Evolutionary conservation across 2,888 invertebrate genomes (phyloP), one percentile per base, ranked within the genome.

Genomic region (Diarsia dahlii): DNA sequence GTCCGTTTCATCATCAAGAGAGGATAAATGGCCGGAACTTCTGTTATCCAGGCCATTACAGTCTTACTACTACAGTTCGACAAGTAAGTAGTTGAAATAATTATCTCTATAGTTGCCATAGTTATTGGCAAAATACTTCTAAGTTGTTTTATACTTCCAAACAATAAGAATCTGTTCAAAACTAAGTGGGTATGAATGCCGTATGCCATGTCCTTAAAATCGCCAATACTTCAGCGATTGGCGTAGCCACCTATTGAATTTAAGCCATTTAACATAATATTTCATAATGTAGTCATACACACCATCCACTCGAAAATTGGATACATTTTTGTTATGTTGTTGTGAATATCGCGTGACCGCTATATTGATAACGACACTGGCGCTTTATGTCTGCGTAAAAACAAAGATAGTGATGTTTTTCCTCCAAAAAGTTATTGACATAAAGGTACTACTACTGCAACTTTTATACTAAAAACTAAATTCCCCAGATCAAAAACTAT

Each of bases 21-120:
- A 95, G 83, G 96, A 96, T 88, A 96, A 94, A 93, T 97, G 97
- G 97, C 97, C 97, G 88, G 96, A 96, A 92, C 92, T 96, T 80
- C 89, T 97, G 84, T 84, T 96, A 87, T 94, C 96, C 71, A 94
- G 92, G 88, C 96, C 96, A 39, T 93, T 95, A 76, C 95, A 93
- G 87, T 95, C 95, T 1, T 95, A 95, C 88, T 96, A 92, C 85
- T 95, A 94, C 88, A 95, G 93, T 88, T 92, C 94, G 70, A 94
- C 93, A 86, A 91, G 96, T 96, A 93, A 96, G 96, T 95, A 87
- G 62, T 70, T n/a, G 20, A 15, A 56, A 71, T 48, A 62, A 65
- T 56, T 34, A 67, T 63, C 62, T 56, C 1, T 18, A 23, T n/a
- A 56, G 9, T 6, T 23, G 52, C 5, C 12, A 34, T 64, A 52